These are phyloP conservation scores for Dufourea novaeangliae DNA, from an alignment of 1,140 invertebrate genomes.

Conservation along the genomic window DNA sequence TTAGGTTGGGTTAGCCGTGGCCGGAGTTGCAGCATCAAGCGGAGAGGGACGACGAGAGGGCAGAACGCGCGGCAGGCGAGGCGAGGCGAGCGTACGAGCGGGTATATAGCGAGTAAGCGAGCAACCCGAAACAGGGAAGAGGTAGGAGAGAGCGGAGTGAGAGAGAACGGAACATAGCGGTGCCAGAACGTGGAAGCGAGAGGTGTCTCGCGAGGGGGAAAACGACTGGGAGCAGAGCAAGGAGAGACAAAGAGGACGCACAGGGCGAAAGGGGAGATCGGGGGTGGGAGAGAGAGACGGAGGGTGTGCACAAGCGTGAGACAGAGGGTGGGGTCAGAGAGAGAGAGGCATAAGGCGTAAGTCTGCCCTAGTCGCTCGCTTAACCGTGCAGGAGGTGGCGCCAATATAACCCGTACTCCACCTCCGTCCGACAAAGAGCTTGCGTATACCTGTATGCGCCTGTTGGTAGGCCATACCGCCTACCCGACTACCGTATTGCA, in stretches of 20 bases:
- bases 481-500: constrained; percentile 67
- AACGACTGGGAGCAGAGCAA: constrained; percentile 50
- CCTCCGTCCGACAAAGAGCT: constrained; percentile 74
- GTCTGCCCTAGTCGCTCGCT: constrained; percentile 78
- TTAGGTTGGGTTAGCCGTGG: constrained; percentile 79
- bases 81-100: constrained; percentile 51
- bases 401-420: constrained; percentile 77
- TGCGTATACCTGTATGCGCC: constrained; percentile 74
- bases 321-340: constrained; percentile 38
- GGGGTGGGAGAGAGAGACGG: constrained; percentile 34
- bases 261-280: constrained; percentile 29
- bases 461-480: constrained; percentile 65
- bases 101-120: constrained; percentile 40
- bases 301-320: background rate
- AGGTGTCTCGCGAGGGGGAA: constrained; percentile 17
- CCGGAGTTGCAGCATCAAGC: constrained; percentile 77
- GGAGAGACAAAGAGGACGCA: constrained; percentile 39
- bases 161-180: constrained; percentile 49
- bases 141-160: constrained; percentile 44
- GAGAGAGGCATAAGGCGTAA: constrained; percentile 76
- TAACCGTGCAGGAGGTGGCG: constrained; percentile 80
- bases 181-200: constrained; percentile 56
- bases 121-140: constrained; percentile 53
- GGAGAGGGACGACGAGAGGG: constrained; percentile 58
- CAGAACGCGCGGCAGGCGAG: constrained; percentile 57